phyloP scores from a whole-genome alignment of 2,888 invertebrate species.

The Xestia sexstrigata region DNA sequence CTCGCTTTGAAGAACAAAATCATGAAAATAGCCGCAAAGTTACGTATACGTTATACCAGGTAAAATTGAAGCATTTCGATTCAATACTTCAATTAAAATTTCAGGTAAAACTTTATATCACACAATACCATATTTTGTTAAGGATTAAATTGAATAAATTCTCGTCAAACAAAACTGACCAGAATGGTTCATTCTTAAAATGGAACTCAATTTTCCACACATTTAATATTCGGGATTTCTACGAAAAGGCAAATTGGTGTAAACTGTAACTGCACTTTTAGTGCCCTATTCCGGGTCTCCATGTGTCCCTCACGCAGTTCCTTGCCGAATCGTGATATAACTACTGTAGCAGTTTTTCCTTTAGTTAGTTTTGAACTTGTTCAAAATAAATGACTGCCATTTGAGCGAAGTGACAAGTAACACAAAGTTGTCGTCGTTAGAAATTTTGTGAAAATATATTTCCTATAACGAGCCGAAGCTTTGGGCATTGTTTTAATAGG shows the following conservation, averaged over 20 bases:
- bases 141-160: background rate
- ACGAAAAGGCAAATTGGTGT: background rate
- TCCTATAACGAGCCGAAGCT: conserved; percentile 68
- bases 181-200: background rate
- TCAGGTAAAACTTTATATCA: background rate
- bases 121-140: no score
- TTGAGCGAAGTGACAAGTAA: conserved; percentile 81
- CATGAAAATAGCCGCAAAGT: background rate
- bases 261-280: conserved; percentile 15
- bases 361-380: conserved; percentile 83
- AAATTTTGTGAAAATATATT: conserved; percentile 74
- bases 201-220: background rate
- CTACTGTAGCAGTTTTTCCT: conserved; percentile 80
- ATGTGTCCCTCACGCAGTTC: conserved; percentile 62
- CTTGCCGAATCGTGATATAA: conserved; percentile 77
- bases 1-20: background rate
- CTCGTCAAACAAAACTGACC: background rate
- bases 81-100: no score
- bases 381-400: conserved; percentile 85
- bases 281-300: conserved; percentile 23
- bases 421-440: conserved; percentile 78
- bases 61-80: background rate
- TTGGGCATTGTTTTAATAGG: conserved; percentile 71
- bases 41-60: no score
- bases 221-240: background rate